Conservation (phyloP, 1,140 invertebrate species). For the Atta colombica region DNA sequence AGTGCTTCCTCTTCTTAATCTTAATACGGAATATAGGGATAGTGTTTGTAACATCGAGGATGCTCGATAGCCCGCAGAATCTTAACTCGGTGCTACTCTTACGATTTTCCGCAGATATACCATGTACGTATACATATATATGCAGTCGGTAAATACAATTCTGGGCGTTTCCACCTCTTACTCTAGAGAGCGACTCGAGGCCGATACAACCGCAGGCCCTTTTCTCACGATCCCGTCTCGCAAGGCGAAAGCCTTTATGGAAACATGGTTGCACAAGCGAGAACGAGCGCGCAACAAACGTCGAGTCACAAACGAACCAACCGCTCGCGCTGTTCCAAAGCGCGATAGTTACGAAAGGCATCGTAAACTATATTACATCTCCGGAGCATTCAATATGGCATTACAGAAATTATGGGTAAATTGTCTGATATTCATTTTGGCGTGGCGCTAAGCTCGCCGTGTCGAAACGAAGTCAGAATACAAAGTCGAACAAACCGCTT, state of each 20-base stretch:
- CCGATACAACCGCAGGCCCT: slow-evolving; percentile 48
- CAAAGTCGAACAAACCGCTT: slow-evolving; percentile 43
- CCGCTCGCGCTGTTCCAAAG: background rate
- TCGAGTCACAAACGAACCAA: slow-evolving; percentile 8
- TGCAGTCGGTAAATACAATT: slow-evolving; percentile 40
- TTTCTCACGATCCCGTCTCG: slow-evolving; percentile 69
- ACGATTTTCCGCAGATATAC: slow-evolving; percentile 40
- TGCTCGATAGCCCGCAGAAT: slow-evolving; percentile 6
- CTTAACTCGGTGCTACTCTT: slow-evolving; percentile 41
- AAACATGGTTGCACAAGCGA: slow-evolving; percentile 56
- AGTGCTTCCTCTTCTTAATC: background rate
- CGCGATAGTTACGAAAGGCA: slow-evolving; percentile 42
- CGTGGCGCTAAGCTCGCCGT: slow-evolving; percentile 41
- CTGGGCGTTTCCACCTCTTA: slow-evolving; percentile 55
- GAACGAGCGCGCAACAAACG: slow-evolving; percentile 21
- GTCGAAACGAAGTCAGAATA: slow-evolving; percentile 51
- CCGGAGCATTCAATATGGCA: slow-evolving; percentile 50
- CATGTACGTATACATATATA: slow-evolving; percentile 19
- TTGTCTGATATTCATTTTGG: slow-evolving; percentile 60
- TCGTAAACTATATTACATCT: slow-evolving; percentile 50
- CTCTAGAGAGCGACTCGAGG: slow-evolving; percentile 25
- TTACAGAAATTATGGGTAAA: slow-evolving; percentile 58
- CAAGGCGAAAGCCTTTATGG: slow-evolving; percentile 34
- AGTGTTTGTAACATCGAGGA: slow-evolving; percentile 1
- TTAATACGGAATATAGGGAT: background rate